These are phyloP conservation scores for Hesperophylax magnus DNA, from an alignment of 1,140 invertebrate species.

Conservation along the genomic window DNA sequence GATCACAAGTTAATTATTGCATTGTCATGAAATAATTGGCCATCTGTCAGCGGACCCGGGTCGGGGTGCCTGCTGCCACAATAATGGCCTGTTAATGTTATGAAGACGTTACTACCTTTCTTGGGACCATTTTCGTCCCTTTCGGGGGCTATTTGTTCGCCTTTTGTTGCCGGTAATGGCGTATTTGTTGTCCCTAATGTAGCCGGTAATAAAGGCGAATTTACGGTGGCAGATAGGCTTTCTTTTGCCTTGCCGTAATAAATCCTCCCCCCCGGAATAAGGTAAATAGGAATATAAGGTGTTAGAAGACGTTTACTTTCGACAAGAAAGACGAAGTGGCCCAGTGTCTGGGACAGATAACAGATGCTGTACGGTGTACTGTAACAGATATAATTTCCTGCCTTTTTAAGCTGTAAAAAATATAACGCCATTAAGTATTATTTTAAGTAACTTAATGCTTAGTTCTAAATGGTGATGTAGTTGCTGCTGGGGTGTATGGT, in stretches of 20 bases:
- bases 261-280: conserved; percentile 21
- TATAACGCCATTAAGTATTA: not conserved
- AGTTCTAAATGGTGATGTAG: too few relatives aligned
- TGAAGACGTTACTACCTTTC: conserved; percentile 31
- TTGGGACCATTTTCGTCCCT: conserved; percentile 7
- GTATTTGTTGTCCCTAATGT: conserved; percentile 38
- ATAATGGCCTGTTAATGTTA: conserved; percentile 26
- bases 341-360: too few relatives aligned
- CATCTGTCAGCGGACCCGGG: conserved; percentile 47
- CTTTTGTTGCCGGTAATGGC: conserved; percentile 28
- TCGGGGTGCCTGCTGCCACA: conserved; percentile 6
- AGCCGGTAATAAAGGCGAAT: conserved; percentile 41
- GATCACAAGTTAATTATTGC: conserved; percentile 51
- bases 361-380: too few relatives aligned
- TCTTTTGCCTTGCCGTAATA: conserved; percentile 18
- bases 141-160: conserved; percentile 7
- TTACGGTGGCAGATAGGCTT: conserved; percentile 39
- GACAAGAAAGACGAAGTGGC: not conserved
- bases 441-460: not conserved
- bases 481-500: too few relatives aligned
- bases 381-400: too few relatives aligned
- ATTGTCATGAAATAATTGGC: conserved; percentile 54
- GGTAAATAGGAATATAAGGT: conserved; percentile 31
- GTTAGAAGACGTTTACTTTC: not conserved
- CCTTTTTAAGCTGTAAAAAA: too few relatives aligned